Conservation (phyloP, 1,140 invertebrate species). For the Bombus confusus region DNA sequence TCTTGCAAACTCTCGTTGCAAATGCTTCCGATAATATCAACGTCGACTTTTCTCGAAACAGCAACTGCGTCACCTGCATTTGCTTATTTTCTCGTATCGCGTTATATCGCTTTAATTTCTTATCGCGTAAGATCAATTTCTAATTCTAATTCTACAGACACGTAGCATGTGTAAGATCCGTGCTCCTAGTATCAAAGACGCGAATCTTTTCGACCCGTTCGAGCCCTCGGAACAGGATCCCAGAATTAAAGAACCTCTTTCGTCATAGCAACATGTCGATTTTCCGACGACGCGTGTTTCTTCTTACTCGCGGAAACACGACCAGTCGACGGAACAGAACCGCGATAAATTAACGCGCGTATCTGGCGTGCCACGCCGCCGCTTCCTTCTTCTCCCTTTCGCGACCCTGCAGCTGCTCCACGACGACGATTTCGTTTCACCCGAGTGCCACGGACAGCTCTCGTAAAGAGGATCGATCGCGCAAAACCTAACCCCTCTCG, state of each 20-base stretch:
- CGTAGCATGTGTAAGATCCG: no score
- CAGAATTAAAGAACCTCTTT: neutral
- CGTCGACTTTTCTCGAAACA: no score
- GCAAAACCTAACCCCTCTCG: neutral
- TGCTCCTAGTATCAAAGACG: no score
- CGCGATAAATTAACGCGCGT: conserved; percentile 1
- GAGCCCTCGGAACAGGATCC: no score
- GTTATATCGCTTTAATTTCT: no score
- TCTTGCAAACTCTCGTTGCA: no score
- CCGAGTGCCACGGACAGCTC: conserved; percentile 13
- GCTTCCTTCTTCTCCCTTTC: neutral
- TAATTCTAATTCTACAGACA: no score
- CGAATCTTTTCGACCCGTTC: no score
- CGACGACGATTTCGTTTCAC: conserved; percentile 11
- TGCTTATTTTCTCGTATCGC: no score
- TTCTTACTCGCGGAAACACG: neutral
- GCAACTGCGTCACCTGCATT: no score
- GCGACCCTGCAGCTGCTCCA: neutral
- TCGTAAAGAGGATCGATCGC: conserved; percentile 25
- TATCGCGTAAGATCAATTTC: no score
- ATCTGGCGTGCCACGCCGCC: neutral
- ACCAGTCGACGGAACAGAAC: neutral
- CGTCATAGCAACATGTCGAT: neutral
- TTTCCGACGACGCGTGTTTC: neutral
- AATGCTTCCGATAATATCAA: no score